Evolutionary conservation across 2,888 invertebrate species (phyloP), one percentile per base, ranked within the genome.

Genomic region (Andrena hattorfiana): DNA sequence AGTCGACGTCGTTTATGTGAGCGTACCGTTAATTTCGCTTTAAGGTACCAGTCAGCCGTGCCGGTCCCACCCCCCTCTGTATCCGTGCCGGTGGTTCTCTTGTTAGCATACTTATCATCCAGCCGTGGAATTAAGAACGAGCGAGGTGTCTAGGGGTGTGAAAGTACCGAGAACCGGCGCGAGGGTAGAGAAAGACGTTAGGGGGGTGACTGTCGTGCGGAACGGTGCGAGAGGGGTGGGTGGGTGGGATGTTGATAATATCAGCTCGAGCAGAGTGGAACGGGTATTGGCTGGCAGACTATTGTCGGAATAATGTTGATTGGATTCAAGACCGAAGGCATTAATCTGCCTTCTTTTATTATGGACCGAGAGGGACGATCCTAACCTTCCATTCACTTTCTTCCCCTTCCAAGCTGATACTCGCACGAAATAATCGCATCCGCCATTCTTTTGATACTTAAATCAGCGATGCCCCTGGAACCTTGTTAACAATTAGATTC

Each of bases 311-410:
- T 94, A 94, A 94, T 94, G 94, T 90, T 94, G 94, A 94, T 94
- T 94, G 94, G 93, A 94, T 94, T 94, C 93, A 93, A 93, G 94
- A 93, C 92, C 91, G 91, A 90, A 90, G 91, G 92, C 93, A 94
- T 94, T 94, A 94, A 94, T 94, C 94, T 93, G 93, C 93, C 93
- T 93, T 91, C 93, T 93, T 94, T 94, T 94, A 94, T 94, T 94
- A 93, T 93, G 89, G 90, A 83, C 87, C 78, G 76, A 80, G 79
- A 85, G 87, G 76, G 84, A 77, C 81, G 81, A 84, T 86, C 85
- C 78, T 83, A 77, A 79, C 68, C 81, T 77, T 84, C 69, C 51
- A 23, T 7, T 32, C 30, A 83, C 67, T 67, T 81, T 87, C 72
- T 77, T 74, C 42, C 49, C 49, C 32, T 56, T 26, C 56, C 32